Evolutionary conservation across 1,140 invertebrate genomes (phyloP).

Genomic region (Drusus annulatus): DNA sequence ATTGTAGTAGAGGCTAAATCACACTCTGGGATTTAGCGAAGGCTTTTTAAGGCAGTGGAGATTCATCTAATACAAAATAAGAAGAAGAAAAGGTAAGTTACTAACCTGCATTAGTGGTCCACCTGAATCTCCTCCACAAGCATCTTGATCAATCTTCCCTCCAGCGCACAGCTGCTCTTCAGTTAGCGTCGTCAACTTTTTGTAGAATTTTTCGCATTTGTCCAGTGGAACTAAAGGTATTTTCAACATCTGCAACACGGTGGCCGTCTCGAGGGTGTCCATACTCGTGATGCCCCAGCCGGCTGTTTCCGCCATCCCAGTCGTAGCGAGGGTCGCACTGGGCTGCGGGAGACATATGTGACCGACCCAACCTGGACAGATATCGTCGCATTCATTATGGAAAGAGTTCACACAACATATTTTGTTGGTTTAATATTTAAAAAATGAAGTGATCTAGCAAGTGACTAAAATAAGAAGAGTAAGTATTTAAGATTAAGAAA

Average conservation of each 20-base stretch:
- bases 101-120: slow-evolving; percentile 72
- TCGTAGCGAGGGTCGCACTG: slow-evolving; percentile 56
- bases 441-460: too few species aligned
- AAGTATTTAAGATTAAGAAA: too few species aligned
- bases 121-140: slow-evolving; percentile 77
- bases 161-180: slow-evolving; percentile 74
- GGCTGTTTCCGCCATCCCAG: slow-evolving; percentile 67
- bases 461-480: background rate
- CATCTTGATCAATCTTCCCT: slow-evolving; percentile 72
- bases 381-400: background rate
- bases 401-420: too few species aligned
- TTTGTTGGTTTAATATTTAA: too few species aligned
- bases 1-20: too few species aligned
- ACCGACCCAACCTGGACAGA: slow-evolving; percentile 66
- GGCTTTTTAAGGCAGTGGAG: too few species aligned
- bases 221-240: slow-evolving; percentile 64
- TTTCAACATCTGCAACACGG: slow-evolving; percentile 68
- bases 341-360: slow-evolving; percentile 67
- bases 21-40: too few species aligned
- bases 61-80: too few species aligned
- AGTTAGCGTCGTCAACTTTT: slow-evolving; percentile 53
- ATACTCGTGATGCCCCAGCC: slow-evolving; percentile 72
- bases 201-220: slow-evolving; percentile 61
- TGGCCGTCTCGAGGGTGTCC: slow-evolving; percentile 64
- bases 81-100: background rate